Base-by-base conservation (phyloP, 2,797 vertebrate species). In the Macroramphosus scolopax region DNA sequence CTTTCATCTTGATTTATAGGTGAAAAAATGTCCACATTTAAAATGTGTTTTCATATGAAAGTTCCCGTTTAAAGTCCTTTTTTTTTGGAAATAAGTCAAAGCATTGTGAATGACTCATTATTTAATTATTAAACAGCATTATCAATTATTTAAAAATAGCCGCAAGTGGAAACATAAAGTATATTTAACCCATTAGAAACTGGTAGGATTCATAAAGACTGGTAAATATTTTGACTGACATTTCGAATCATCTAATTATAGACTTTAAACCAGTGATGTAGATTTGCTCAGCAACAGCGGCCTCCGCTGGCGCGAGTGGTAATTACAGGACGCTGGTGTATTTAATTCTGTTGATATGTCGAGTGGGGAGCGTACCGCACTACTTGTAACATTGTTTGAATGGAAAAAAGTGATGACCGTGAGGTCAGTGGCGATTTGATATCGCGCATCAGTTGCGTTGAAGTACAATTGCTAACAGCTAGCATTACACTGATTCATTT, bases 31-130 rank as follows among this genome's bases (percentile, higher is more conserved):
- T 22, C 20, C 6, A 22, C 20, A 22, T 22, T 22, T 22, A 3
- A 6, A 22, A 22, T 22, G 20, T 22, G 20, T 22, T 22, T n/a
- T 3, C 31, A 32, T 32, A 32, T 32, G 8, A 32, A 33, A 22
- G 20, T 22, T 22, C 6, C 20, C 20, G 6, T 22, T 3, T 22
- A 22, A 22, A 22, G 20, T 22, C 6, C 20, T 22, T 3, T 33
- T 8, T 33, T 33, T 8, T 33, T 32, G 42, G 42, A 45, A 20
- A 45, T 22, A 17, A 45, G 32, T 31, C n/a, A 44, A 45, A 29
- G 14, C 33, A 48, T 59, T 58, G 65, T 45, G 29, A 17, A 22
- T 60, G 42, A 45, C 31, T 72, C 39, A 46, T 68, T 65, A 49
- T 51, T 45, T 20, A 29, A 32, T 45, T 45, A 45, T 45, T 45